These are phyloP conservation scores for Triplophysa tibetana DNA, from an alignment of 2,113 vertebrate genomes.

Conservation along the genomic window DNA sequence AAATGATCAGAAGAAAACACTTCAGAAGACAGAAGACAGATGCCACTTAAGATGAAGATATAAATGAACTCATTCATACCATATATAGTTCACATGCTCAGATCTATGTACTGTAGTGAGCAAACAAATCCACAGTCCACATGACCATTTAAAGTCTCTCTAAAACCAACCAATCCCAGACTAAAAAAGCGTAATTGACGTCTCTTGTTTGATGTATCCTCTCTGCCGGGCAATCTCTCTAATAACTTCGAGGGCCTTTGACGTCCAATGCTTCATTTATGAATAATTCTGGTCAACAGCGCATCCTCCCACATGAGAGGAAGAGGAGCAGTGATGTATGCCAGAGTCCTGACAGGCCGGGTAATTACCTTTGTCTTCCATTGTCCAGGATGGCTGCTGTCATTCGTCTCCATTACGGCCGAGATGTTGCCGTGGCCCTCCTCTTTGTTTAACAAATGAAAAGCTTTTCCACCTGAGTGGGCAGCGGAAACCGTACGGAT, in stretches of 20 bases:
- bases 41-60: conserved; percentile 15
- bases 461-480: conserved; percentile 71
- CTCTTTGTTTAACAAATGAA: conserved; percentile 78
- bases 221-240: background rate
- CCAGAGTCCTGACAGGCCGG: conserved; percentile 64
- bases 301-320: conserved; percentile 30
- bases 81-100: no score
- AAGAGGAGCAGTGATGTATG: conserved; percentile 64
- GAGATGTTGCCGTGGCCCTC: conserved; percentile 69
- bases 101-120: no score
- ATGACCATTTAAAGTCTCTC: no score
- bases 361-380: conserved; percentile 75
- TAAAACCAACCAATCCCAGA: background rate
- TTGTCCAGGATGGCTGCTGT: conserved; percentile 64
- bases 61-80: background rate
- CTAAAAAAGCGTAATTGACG: background rate
- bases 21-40: background rate
- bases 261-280: conserved; percentile 8
- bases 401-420: conserved; percentile 76
- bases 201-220: background rate
- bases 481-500: conserved; percentile 53
- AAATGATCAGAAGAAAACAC: background rate
- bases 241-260: background rate
- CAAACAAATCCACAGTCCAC: no score
- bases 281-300: conserved; percentile 42